Evolutionary conservation across 2,888 invertebrate species (phyloP).

Genomic region (Leptopterna dolabrata): DNA sequence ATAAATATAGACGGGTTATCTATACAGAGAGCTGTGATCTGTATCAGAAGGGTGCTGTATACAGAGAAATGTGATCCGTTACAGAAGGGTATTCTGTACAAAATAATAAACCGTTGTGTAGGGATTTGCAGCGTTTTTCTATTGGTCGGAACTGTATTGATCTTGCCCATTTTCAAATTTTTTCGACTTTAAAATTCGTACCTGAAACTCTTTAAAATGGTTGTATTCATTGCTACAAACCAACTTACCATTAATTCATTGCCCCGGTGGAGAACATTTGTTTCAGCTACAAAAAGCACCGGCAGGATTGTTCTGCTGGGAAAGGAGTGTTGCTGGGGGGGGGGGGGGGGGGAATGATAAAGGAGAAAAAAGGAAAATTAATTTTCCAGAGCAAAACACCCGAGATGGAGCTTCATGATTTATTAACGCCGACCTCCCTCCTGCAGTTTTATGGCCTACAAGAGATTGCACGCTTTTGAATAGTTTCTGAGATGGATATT

Average conservation of each 20-base stretch:
- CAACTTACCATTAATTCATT: conserved; percentile 4
- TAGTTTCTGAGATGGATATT: conserved; percentile 19
- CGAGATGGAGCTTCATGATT: conserved; percentile 45
- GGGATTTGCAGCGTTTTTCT: too few species aligned
- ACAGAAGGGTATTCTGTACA: too few species aligned
- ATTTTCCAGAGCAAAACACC: conserved; percentile 40
- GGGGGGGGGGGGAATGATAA: neutral
- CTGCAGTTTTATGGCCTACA: conserved; percentile 28
- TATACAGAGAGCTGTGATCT: too few species aligned
- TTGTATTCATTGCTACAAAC: neutral
- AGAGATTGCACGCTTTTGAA: conserved; percentile 18
- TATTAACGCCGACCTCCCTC: conserved; percentile 35
- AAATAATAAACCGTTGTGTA: too few species aligned
- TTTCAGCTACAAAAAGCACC: conserved; percentile 16
- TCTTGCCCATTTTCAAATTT: too few species aligned
- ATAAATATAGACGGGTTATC: too few species aligned
- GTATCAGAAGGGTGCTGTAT: too few species aligned
- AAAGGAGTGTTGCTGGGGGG: neutral
- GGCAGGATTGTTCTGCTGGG: neutral
- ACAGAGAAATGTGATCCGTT: too few species aligned
- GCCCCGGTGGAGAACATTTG: neutral
- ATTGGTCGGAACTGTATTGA: too few species aligned
- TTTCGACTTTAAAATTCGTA: neutral
- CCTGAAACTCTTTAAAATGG: neutral
- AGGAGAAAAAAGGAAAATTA: conserved; percentile 13